These are phyloP conservation scores for Cerastis leucographa DNA, from an alignment of 2,888 invertebrate species.

Conservation along the genomic window DNA sequence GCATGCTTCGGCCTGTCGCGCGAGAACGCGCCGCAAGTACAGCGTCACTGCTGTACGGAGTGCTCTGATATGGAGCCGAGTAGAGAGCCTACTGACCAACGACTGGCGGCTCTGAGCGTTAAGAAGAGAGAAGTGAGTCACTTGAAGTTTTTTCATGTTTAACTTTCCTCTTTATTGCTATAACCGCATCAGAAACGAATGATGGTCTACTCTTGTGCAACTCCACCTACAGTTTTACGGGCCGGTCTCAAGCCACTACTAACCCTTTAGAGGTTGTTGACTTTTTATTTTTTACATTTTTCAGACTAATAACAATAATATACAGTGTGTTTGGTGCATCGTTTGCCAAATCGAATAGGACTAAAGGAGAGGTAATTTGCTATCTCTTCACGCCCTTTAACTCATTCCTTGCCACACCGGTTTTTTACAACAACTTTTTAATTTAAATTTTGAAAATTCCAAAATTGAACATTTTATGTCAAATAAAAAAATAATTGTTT, in stretches of 20 bases:
- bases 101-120: slow-evolving; percentile 60
- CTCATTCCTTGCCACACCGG: no score
- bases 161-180: neutral
- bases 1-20: slow-evolving; percentile 77
- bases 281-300: neutral
- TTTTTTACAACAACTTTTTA: no score
- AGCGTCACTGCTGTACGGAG: slow-evolving; percentile 73
- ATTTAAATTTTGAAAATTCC: no score
- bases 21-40: slow-evolving; percentile 19
- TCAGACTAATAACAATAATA: no score
- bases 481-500: no score
- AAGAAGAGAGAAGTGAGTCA: slow-evolving; percentile 73
- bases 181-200: no score
- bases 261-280: neutral
- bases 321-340: no score
- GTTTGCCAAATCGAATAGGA: no score
- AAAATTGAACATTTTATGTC: no score
- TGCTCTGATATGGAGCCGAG: slow-evolving; percentile 70
- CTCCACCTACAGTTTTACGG: neutral
- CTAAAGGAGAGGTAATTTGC: no score
- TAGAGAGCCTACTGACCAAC: slow-evolving; percentile 70
- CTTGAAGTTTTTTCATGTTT: neutral
- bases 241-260: neutral
- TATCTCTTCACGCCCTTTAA: no score
- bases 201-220: neutral